Conservation (phyloP, 2,888 invertebrate species). For the Drosophila lutescens region DNA sequence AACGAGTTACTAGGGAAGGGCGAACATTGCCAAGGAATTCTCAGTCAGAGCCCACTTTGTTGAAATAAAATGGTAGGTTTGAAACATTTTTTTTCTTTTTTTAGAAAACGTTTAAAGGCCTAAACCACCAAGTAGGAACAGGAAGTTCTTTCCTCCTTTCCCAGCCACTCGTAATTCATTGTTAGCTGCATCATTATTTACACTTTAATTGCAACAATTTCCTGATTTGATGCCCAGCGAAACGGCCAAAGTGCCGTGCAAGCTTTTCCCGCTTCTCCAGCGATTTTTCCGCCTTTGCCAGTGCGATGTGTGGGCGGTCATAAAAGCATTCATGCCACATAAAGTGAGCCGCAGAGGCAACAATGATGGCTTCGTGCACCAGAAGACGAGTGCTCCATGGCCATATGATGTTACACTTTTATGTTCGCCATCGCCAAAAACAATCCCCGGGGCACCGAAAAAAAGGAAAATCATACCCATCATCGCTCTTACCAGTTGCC, state of each 20-base stretch:
- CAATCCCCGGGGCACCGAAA: conserved; percentile 46
- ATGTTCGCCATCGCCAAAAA: conserved; percentile 57
- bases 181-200: conserved; percentile 63
- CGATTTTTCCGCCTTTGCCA: conserved; percentile 25
- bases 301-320: conserved; percentile 41
- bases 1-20: neutral
- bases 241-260: conserved; percentile 1
- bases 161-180: conserved; percentile 48
- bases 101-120: neutral
- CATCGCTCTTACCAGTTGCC: conserved; percentile 32
- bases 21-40: neutral
- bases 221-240: conserved; percentile 52
- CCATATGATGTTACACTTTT: conserved; percentile 60
- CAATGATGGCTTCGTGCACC: conserved; percentile 52
- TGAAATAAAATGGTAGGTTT: neutral
- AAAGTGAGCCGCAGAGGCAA: conserved; percentile 55
- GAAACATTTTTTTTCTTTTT: neutral
- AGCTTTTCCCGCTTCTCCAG: conserved; percentile 15
- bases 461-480: conserved; percentile 23
- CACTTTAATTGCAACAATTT: conserved; percentile 69
- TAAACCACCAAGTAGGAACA: neutral
- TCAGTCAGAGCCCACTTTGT: neutral
- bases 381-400: conserved; percentile 17
- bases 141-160: neutral
- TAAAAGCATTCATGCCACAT: conserved; percentile 59